phyloP scores from a whole-genome alignment of 2,888 invertebrate genomes.

The Cephus rjabovi region DNA sequence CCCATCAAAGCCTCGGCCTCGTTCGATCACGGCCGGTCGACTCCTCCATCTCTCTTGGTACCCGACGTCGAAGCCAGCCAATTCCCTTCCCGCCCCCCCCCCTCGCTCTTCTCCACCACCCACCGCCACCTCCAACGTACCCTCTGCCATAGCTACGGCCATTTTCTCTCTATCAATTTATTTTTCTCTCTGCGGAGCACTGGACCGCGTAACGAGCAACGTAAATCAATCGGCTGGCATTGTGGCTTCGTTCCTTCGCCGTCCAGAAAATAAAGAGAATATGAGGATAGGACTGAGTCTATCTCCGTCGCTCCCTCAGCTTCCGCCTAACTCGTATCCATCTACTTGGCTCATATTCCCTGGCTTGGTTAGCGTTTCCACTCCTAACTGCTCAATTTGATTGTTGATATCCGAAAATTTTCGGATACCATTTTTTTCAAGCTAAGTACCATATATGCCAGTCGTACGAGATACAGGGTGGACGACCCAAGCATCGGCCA shows the following conservation, averaged over 20 bases:
- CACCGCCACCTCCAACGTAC: background rate
- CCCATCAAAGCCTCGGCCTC: conserved; percentile 24
- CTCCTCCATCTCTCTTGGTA: conserved; percentile 4
- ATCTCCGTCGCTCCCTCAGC: conserved; percentile 14
- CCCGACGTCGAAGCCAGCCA: conserved; percentile 9
- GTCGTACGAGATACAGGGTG: too few species aligned
- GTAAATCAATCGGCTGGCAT: conserved; percentile 66
- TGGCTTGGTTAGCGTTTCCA: conserved; percentile 15
- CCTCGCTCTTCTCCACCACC: conserved; percentile 24
- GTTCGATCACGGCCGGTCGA: background rate
- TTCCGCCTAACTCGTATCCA: conserved; percentile 5
- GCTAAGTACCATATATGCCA: too few species aligned
- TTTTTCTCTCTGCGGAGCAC: conserved; percentile 53
- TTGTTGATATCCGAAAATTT: conserved; percentile 20
- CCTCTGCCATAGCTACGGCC: conserved; percentile 22
- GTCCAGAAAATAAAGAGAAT: conserved; percentile 15
- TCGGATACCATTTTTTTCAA: conserved; percentile 11
- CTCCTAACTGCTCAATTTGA: conserved; percentile 17
- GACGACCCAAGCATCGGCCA: too few species aligned
- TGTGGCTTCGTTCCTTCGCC: conserved; percentile 54
- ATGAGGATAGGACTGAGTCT: conserved; percentile 22
- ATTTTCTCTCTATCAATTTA: conserved; percentile 42
- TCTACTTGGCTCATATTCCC: conserved; percentile 12
- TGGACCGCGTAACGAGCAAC: conserved; percentile 66
- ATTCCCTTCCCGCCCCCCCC: conserved; percentile 15